Evolutionary conservation across 1,140 invertebrate species (phyloP).

Genomic region (Atta texana): DNA sequence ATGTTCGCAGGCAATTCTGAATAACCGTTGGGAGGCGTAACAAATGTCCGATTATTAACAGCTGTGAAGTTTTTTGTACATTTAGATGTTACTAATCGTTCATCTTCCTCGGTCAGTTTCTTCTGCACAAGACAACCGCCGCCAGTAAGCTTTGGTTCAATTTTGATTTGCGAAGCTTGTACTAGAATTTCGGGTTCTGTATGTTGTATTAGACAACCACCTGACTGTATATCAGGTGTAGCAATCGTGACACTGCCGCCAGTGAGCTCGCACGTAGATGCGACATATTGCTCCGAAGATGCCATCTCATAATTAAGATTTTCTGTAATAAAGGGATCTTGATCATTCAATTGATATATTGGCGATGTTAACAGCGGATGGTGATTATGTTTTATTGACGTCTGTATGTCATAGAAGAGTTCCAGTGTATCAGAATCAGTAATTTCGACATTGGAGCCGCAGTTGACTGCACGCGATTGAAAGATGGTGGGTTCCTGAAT

Average conservation of each 20-base stretch:
- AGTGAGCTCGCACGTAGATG: constrained; percentile 76
- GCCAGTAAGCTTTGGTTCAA: constrained; percentile 77
- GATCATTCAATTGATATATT: constrained; percentile 31
- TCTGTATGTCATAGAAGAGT: constrained; percentile 6
- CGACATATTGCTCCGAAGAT: constrained; percentile 72
- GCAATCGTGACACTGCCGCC: constrained; percentile 80
- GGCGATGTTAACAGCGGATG: background rate
- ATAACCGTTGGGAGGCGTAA: constrained; percentile 78
- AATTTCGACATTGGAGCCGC: constrained; percentile 2
- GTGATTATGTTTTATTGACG: background rate
- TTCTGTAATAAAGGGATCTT: background rate
- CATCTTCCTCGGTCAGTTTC: constrained; percentile 63
- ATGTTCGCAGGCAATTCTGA: constrained; percentile 80
- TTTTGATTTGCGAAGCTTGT: constrained; percentile 76
- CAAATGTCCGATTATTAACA: constrained; percentile 29
- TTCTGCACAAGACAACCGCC: constrained; percentile 77
- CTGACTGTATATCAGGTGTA: constrained; percentile 78
- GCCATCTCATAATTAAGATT: constrained; percentile 7
- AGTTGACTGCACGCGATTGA: constrained; percentile 48
- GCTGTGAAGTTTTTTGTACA: background rate
- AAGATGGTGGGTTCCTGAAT: constrained; percentile 75
- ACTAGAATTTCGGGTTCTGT: constrained; percentile 74
- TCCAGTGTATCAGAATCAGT: background rate
- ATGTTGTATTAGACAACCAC: constrained; percentile 77
- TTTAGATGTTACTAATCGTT: constrained; percentile 1